phyloP scores from a whole-genome alignment of 2,113 vertebrate genomes.

The Tragelaphus imberbis region DNA sequence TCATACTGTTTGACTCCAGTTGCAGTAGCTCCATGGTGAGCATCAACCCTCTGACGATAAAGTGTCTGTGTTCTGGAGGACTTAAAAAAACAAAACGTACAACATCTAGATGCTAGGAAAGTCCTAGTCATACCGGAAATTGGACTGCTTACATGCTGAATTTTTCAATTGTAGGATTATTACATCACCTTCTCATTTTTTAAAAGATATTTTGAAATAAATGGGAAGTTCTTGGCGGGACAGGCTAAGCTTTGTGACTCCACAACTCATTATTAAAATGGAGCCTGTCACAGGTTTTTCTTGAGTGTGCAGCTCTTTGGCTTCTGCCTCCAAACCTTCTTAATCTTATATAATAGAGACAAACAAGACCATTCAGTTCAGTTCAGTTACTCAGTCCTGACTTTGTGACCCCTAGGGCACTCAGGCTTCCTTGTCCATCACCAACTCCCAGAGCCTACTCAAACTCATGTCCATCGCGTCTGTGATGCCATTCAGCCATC shows the following conservation, averaged over 20 bases:
- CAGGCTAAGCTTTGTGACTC: neutral
- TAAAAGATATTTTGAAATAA: constrained; percentile 2
- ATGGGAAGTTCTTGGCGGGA: neutral
- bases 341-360: neutral
- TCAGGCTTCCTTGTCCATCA: neutral
- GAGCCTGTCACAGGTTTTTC: neutral
- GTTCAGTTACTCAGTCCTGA: neutral
- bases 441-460: neutral
- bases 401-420: neutral
- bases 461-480: neutral
- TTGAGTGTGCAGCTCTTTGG: neutral
- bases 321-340: neutral
- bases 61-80: neutral
- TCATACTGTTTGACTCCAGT: neutral
- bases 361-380: neutral
- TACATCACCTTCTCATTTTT: neutral
- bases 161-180: neutral
- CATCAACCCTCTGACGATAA: neutral
- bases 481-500: neutral
- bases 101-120: neutral
- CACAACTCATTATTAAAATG: neutral
- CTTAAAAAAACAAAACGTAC: neutral
- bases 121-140: neutral
- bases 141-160: neutral
- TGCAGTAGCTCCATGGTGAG: neutral